Evolutionary conservation across 2,888 invertebrate species (phyloP), one percentile per base, ranked within the genome.

Genomic region (Ectobius pallidus): DNA sequence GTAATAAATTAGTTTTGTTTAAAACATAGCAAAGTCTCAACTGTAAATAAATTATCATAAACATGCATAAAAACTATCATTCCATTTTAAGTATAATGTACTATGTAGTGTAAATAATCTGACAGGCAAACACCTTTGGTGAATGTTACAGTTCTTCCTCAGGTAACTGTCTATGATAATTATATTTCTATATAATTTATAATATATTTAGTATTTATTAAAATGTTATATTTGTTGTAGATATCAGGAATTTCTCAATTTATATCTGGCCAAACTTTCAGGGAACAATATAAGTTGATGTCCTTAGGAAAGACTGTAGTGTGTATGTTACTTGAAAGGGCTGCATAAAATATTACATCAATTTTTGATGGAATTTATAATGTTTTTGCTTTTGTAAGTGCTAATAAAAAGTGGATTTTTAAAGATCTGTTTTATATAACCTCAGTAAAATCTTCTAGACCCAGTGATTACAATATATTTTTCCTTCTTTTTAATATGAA

Each of bases 111-210:
- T 58, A 58, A 32, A 58, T 58, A 58, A 32, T 52, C 58, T 58
- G 30, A 58, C 58, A 58, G n/a, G n/a, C 58, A 58, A 52, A 58
- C 58, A 58, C 30, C 30, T 58, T 9, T 58, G 58, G 32, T 58
- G 58, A 30, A 58, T 30, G 32, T 58, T n/a, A 58, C 32, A 30
- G 16, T 58, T 58, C 32, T 58, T 58, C 58, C 58, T 58, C 58
- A 58, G 58, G 58, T 58, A 58, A 30, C 27, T 22, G 58, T 58
- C 58, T 27, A 55, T 27, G 58, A 30, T 58, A 58, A 30, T 58
- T 58, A 58, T 58, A 58, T 58, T 58, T 58, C 58, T 58, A 58
- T 11, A 30, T 58, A 58, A 58, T 58, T 58, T 58, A 58, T 58
- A 58, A 58, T 58, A 30, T 58, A 58, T 58, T 58, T 58, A 58